These are phyloP conservation scores for Agonopterix arenella DNA, from an alignment of 2,888 invertebrate genomes.

Conservation along the genomic window DNA sequence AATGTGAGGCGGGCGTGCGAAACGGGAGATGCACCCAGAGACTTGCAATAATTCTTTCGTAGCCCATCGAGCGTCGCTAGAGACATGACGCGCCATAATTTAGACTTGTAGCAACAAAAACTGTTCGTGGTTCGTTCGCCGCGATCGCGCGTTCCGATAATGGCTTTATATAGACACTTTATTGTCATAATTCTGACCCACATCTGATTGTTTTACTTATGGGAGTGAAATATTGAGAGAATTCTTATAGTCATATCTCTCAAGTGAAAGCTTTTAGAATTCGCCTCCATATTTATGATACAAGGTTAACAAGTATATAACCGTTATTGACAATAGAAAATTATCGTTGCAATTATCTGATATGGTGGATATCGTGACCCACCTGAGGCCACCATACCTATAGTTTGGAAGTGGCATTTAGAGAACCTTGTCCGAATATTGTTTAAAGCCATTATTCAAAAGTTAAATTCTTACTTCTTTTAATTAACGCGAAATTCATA, in stretches of 20 bases:
- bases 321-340: slow-evolving; percentile 52
- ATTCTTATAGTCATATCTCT: slow-evolving; percentile 8
- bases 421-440: slow-evolving; percentile 48
- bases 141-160: slow-evolving; percentile 49
- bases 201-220: slow-evolving; percentile 50
- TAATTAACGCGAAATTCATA: neutral
- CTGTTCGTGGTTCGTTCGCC: slow-evolving; percentile 35
- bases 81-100: slow-evolving; percentile 56
- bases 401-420: slow-evolving; percentile 54
- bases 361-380: slow-evolving; percentile 58
- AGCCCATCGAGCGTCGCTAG: slow-evolving; percentile 49
- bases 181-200: slow-evolving; percentile 53
- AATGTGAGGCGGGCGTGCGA: slow-evolving; percentile 73
- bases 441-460: slow-evolving; percentile 13
- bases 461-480: neutral
- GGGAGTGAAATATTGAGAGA: slow-evolving; percentile 42
- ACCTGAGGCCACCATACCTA: slow-evolving; percentile 42
- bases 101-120: slow-evolving; percentile 45
- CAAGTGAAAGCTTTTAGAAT: neutral
- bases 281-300: slow-evolving; percentile 3
- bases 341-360: slow-evolving; percentile 56
- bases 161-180: slow-evolving; percentile 46
- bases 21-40: slow-evolving; percentile 68
- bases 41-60: slow-evolving; percentile 67
- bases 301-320: slow-evolving; percentile 43